Percentiles rank a stretch among this genome's conserved stretches.
Evolutionary conservation across 2,113 vertebrate species (phyloP).

Genomic region (Phaethon lepturus): DNA sequence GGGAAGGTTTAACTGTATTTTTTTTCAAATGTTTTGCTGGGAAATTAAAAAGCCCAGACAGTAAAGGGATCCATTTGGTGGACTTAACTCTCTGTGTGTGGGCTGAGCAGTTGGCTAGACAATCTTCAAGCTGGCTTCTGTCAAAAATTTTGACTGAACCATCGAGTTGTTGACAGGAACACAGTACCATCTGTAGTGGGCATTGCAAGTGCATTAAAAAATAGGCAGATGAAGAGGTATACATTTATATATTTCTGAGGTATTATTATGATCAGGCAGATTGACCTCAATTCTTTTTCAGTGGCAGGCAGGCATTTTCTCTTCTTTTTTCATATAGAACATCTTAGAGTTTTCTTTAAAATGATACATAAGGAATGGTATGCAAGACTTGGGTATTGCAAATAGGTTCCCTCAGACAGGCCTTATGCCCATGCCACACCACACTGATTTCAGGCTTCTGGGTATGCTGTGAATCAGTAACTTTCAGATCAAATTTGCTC

Average conservation of each 20-base stretch:
- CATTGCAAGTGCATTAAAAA: background rate
- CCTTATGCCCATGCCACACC: background rate
- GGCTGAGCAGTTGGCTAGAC: background rate
- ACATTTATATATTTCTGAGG: background rate
- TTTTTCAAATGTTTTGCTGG: background rate
- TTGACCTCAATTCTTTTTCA: background rate
- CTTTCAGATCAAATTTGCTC: background rate
- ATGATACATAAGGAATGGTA: background rate
- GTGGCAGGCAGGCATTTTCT: background rate
- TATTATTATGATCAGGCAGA: background rate
- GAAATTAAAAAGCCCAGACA: background rate
- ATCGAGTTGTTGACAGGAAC: background rate
- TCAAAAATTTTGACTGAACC: background rate
- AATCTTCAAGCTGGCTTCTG: conserved; percentile 4
- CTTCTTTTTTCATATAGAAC: background rate
- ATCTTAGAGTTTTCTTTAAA: background rate
- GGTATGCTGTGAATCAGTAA: background rate
- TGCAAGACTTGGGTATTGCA: background rate
- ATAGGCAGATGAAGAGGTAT: background rate
- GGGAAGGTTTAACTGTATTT: background rate
- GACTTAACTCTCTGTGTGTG: background rate
- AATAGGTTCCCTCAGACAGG: background rate
- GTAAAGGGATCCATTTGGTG: background rate
- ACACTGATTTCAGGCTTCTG: background rate
- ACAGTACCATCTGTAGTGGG: background rate